Evolutionary conservation across 2,113 vertebrate genomes (phyloP).

Genomic region (mouse (Mus musculus)): GRCm39 chr3:95369501-95370000

Average conservation of each 20-base stretch:
- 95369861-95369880: neutral
- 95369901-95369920: neutral
- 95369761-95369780: neutral
- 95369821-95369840: neutral
- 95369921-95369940: neutral
- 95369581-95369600: neutral
- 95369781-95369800: neutral
- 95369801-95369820: neutral
- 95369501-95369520: neutral
- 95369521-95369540: neutral
- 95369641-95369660: slow-evolving; percentile 38
- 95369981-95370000: neutral
- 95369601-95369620: neutral
- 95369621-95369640: neutral
- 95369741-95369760: neutral
- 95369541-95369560: neutral
- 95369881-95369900: neutral
- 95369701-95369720: neutral
- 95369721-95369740: neutral
- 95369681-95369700: neutral
- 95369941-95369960: neutral
- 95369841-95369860: neutral
- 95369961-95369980: neutral
- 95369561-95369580: neutral
- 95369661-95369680: slow-evolving; percentile 15